Evolutionary conservation across 2,888 invertebrate species (phyloP).

Genomic region (Prenolepis imparis): DNA sequence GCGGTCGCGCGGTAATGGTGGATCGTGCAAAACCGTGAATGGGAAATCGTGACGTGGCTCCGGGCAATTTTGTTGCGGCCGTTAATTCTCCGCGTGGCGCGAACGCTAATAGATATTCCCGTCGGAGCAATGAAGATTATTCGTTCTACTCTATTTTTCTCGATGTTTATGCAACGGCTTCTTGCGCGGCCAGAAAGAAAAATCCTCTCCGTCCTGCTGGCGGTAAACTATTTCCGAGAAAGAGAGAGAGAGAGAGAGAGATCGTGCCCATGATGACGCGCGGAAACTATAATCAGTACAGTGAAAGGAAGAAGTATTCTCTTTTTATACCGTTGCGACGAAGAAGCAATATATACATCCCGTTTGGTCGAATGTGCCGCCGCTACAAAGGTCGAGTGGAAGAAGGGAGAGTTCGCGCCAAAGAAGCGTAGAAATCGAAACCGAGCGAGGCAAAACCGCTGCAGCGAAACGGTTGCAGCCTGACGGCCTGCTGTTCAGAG

Average conservation of each 20-base stretch:
- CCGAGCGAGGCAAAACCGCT: slow-evolving; percentile 64
- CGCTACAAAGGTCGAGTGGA: slow-evolving; percentile 37
- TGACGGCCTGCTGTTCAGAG: slow-evolving; percentile 19
- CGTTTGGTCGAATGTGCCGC: slow-evolving; percentile 68
- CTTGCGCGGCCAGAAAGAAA: slow-evolving; percentile 29
- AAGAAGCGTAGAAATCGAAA: slow-evolving; percentile 69
- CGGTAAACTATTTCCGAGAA: slow-evolving; percentile 20
- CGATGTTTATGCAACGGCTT: slow-evolving; percentile 45
- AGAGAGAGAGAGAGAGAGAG: neutral
- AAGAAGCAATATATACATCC: slow-evolving; percentile 77
- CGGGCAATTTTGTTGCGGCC: slow-evolving; percentile 45
- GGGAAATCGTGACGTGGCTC: slow-evolving; percentile 48
- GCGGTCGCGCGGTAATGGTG: slow-evolving; percentile 36
- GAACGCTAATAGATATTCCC: slow-evolving; percentile 52
- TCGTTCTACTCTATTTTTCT: slow-evolving; percentile 43
- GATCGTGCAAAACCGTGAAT: slow-evolving; percentile 51
- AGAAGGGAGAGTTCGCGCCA: slow-evolving; percentile 42
- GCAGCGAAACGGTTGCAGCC: slow-evolving; percentile 34
- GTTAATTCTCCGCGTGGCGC: slow-evolving; percentile 37
- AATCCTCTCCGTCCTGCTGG: slow-evolving; percentile 22
- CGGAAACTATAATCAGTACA: slow-evolving; percentile 6
- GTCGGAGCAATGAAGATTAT: slow-evolving; percentile 8
- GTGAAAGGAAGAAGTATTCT: slow-evolving; percentile 67
- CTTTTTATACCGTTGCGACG: slow-evolving; percentile 72
- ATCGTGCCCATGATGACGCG: slow-evolving; percentile 4